phyloP scores from a whole-genome alignment of 2,797 vertebrate species.

The Sphenopsis melanotis region DNA sequence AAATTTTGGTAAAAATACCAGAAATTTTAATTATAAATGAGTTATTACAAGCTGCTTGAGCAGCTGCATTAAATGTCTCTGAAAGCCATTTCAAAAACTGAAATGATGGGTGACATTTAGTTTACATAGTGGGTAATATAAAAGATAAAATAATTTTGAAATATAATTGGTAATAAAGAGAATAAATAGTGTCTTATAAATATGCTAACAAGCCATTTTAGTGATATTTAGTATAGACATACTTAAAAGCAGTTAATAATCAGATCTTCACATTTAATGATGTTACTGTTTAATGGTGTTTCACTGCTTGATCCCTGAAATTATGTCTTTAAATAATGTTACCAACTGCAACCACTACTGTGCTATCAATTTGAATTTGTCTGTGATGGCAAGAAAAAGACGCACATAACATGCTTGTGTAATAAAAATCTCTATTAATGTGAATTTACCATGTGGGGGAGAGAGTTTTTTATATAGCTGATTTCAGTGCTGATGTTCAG shows the following conservation, averaged over 20 bases:
- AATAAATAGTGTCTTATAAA: constrained; percentile 61
- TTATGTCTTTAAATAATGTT: constrained; percentile 24
- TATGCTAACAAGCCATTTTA: constrained; percentile 46
- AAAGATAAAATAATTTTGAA: constrained; percentile 52
- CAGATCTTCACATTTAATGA: constrained; percentile 20
- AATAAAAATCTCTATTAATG: neutral
- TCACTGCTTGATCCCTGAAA: constrained; percentile 22
- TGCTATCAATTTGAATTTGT: constrained; percentile 10
- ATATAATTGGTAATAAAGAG: constrained; percentile 48
- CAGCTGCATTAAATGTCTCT: constrained; percentile 27
- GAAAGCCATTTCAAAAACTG: constrained; percentile 11
- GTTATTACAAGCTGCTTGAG: constrained; percentile 15
- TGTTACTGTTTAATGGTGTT: constrained; percentile 24
- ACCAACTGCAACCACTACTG: neutral
- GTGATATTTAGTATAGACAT: constrained; percentile 19
- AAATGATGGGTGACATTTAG: constrained; percentile 60
- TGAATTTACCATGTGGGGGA: neutral
- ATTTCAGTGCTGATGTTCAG: neutral
- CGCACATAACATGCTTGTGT: neutral
- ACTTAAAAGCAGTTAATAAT: constrained; percentile 58
- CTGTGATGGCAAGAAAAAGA: neutral
- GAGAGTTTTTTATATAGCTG: neutral
- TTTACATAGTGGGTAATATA: constrained; percentile 50
- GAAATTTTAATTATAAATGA: constrained; percentile 48
- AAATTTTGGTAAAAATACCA: neutral